Conservation (phyloP, 2,888 invertebrate species). For the Atrina japonica region DNA sequence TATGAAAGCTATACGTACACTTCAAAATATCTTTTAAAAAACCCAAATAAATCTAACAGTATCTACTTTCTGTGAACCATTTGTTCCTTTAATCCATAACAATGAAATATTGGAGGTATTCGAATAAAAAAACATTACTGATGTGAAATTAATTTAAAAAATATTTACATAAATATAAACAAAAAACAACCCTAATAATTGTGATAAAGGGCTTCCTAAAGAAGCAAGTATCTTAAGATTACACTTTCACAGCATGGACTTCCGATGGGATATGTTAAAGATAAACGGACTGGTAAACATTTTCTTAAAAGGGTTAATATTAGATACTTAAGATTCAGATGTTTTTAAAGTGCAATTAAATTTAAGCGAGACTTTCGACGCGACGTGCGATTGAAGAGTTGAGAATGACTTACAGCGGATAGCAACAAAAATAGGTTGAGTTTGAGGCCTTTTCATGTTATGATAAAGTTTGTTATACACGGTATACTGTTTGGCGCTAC, state of each 20-base stretch:
- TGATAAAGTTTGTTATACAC: constrained; percentile 24
- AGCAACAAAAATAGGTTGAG: constrained; percentile 38
- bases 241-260: constrained; percentile 6
- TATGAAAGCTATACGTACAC: too few relatives aligned
- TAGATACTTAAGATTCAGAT: constrained; percentile 18
- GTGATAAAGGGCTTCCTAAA: too few relatives aligned
- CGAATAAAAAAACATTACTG: too few relatives aligned
- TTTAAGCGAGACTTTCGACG: constrained; percentile 38
- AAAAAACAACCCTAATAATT: too few relatives aligned
- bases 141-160: too few relatives aligned
- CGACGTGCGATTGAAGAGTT: constrained; percentile 24
- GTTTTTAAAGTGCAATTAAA: constrained; percentile 31
- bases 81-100: too few relatives aligned
- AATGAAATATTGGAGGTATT: too few relatives aligned
- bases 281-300: constrained; percentile 30
- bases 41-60: too few relatives aligned
- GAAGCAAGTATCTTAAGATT: too few relatives aligned
- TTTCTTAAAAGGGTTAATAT: constrained; percentile 33
- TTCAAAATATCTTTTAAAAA: too few relatives aligned
- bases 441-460: constrained; percentile 29
- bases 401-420: constrained; percentile 20
- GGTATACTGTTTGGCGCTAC: constrained; percentile 35
- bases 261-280: constrained; percentile 26
- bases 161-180: too few relatives aligned
- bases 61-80: too few relatives aligned